Evolutionary conservation across 2,888 invertebrate species (phyloP), one percentile per base, ranked within the genome.

Genomic region (Erynnis tages): DNA sequence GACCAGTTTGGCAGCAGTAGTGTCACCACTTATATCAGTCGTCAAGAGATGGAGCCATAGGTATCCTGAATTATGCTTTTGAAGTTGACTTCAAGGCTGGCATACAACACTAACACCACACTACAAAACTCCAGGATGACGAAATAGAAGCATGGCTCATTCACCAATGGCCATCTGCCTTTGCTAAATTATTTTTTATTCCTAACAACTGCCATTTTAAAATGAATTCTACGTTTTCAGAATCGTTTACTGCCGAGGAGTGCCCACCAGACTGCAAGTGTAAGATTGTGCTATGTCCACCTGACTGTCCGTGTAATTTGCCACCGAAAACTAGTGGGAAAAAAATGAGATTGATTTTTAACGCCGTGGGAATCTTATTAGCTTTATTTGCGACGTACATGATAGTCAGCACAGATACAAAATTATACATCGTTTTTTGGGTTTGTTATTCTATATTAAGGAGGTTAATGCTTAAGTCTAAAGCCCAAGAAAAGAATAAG

Each of bases 381-480:
- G 86, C 87, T 0, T 56, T 86, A 1, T 50, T 80, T n/a, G 84
- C 83, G 0, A 73, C 79, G 0, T 89, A 85, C 38, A 54, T 86
- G 62, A 78, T 87, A 14, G 64, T 87, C 0, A 75, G 72, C 7
- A 80, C 82, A 0, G 79, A 87, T 45, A 85, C 88, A 0, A 82
- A 80, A 13, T 49, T 87, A 2, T 89, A 85, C 47, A 63, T 89
- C 7, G 62, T 85, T 7, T 86, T 87, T 56, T 89, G 88, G 88
- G 64, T 89, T 1, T 64, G 66, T 21, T 89, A 82, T 54, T 87
- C 88, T 0, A 71, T 87, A 1, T 60, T 86, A 0, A 73, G 88
- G 53, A 66, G 84, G 35, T 62, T 82, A 65, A 74, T 83, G 66
- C 56, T 65, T 21, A 76, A 73, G 55, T 62, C 76, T 1, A 76